These are phyloP conservation scores for Cyprinodon variegatus DNA, from an alignment of 2,113 vertebrate species.

Conservation along the genomic window DNA sequence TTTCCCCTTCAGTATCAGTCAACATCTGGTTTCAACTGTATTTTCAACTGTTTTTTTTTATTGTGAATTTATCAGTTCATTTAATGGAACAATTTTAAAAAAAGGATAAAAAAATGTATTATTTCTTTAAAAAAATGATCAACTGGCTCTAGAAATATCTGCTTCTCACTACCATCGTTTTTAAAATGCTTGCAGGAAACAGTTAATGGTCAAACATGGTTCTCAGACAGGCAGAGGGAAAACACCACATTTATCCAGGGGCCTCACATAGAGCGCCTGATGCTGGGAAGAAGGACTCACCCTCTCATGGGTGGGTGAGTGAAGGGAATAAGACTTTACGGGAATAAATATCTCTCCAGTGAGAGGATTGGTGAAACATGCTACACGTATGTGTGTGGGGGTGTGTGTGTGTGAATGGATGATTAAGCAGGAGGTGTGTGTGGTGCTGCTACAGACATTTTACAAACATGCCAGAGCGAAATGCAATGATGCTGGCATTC, in stretches of 20 bases:
- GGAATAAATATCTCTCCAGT: constrained; percentile 65
- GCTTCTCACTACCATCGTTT: background rate
- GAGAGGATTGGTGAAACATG: constrained; percentile 36
- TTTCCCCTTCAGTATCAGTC: no score
- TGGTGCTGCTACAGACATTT: constrained; percentile 34
- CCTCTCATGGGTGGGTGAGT: constrained; percentile 30
- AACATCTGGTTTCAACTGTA: no score
- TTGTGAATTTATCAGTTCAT: background rate
- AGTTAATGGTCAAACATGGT: constrained; percentile 2
- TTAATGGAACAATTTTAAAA: background rate
- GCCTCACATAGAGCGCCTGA: constrained; percentile 60
- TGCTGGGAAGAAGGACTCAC: constrained; percentile 76
- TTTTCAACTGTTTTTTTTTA: background rate
- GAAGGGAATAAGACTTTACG: constrained; percentile 52
- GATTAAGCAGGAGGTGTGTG: constrained; percentile 8
- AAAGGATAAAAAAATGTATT: background rate
- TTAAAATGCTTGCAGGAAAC: background rate
- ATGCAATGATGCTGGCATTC: constrained; percentile 65
- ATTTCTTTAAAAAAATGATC: background rate
- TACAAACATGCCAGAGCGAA: constrained; percentile 56
- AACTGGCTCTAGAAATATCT: background rate
- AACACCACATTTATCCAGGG: constrained; percentile 37
- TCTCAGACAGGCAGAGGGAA: constrained; percentile 35
- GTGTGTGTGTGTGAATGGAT: constrained; percentile 5
- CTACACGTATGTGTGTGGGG: background rate